These are phyloP conservation scores for Nerophis lumbriciformis DNA, from an alignment of 2,113 vertebrate species.

Conservation along the genomic window DNA sequence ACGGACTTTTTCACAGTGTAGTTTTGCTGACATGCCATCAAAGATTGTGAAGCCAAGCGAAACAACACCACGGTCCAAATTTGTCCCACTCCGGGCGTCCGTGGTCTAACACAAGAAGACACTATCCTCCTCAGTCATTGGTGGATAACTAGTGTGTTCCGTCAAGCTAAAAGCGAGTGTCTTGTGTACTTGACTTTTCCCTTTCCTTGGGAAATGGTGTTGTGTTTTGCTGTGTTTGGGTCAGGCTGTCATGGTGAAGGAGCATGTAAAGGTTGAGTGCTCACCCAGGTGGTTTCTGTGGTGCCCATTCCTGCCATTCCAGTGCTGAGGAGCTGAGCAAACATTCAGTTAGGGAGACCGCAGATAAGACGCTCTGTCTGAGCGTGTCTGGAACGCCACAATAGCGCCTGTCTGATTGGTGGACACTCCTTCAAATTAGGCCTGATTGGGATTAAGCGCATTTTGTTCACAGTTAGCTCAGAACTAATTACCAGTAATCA, in stretches of 20 bases:
- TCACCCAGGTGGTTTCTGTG: constrained; percentile 56
- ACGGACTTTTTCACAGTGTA: no score
- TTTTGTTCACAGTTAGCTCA: no score
- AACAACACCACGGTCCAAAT: no score
- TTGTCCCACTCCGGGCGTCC: no score
- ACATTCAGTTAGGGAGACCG: constrained; percentile 32
- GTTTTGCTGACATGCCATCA: no score
- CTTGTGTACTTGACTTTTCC: background rate
- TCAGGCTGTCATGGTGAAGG: constrained; percentile 62
- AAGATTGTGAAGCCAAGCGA: no score
- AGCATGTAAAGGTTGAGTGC: constrained; percentile 53
- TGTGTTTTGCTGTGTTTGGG: constrained; percentile 64
- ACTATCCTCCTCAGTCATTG: background rate
- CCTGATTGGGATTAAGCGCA: no score
- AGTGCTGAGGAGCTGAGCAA: constrained; percentile 46
- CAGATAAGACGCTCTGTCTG: constrained; percentile 1
- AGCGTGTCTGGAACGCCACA: background rate
- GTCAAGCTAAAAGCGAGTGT: background rate
- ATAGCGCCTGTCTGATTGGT: no score
- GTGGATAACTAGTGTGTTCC: background rate
- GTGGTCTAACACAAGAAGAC: background rate
- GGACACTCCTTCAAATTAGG: no score
- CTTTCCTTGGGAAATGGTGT: constrained; percentile 4
- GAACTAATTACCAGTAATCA: no score
- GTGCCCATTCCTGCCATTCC: constrained; percentile 60